Conservation (phyloP, 2,888 invertebrate genomes). For the Catocala sponsa region DNA sequence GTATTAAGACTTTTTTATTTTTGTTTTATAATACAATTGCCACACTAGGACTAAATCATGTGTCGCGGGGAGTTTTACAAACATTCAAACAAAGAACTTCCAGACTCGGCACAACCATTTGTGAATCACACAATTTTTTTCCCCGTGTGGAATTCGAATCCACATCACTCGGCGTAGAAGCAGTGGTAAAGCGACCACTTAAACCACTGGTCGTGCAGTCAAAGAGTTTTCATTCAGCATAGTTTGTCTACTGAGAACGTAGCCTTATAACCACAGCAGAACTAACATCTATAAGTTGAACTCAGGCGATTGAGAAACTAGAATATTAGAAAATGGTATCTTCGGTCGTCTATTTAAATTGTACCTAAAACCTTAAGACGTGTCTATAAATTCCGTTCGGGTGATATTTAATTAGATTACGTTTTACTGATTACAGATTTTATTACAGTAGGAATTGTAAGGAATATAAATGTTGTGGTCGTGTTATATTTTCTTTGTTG, state of each 20-base stretch:
- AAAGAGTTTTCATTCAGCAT: neutral
- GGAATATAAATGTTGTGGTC: neutral
- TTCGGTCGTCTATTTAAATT: conserved; percentile 3
- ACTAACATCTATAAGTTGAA: neutral
- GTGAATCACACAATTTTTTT: too few relatives aligned
- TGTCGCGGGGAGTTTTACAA: too few relatives aligned
- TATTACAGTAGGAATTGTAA: neutral
- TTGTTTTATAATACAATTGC: too few relatives aligned
- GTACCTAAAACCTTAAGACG: neutral
- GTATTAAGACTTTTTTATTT: too few relatives aligned
- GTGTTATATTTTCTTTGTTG: neutral
- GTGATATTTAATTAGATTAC: conserved; percentile 7
- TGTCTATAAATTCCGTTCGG: neutral
- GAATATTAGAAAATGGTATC: conserved; percentile 5
- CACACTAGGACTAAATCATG: too few relatives aligned
- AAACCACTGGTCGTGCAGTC: too few relatives aligned
- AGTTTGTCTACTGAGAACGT: neutral
- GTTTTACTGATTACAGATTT: neutral
- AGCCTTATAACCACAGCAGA: neutral
- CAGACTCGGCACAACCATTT: too few relatives aligned
- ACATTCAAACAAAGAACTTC: too few relatives aligned
- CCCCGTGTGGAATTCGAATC: too few relatives aligned
- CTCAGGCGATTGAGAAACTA: conserved; percentile 2
- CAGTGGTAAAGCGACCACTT: too few relatives aligned
- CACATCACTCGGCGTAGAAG: too few relatives aligned